Percentiles rank a stretch among this genome's conserved stretches.
phyloP scores from a whole-genome alignment of 2,113 vertebrate species.

The Stictonetta naevosa region DNA sequence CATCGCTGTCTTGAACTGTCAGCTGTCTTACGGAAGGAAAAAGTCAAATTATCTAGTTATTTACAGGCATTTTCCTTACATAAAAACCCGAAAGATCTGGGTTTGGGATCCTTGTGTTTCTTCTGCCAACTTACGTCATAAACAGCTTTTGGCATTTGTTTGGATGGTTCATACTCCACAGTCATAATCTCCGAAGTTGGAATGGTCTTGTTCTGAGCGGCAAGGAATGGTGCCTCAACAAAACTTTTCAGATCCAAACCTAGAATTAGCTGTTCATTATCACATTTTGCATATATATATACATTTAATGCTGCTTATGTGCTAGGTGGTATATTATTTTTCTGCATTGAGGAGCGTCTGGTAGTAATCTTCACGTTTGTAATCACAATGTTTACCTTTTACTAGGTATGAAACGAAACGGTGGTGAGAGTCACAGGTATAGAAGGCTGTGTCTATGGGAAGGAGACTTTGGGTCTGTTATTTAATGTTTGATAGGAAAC shows the following conservation, averaged over 20 bases:
- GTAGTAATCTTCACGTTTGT: background rate
- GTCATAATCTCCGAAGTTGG: rapidly evolving
- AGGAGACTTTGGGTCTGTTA: background rate
- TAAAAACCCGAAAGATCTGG: background rate
- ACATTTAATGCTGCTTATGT: background rate
- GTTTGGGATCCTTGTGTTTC: background rate
- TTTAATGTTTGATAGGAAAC: background rate
- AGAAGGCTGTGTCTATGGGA: background rate
- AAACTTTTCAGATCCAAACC: background rate
- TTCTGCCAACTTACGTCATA: background rate
- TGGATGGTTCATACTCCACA: background rate
- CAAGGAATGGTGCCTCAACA: background rate
- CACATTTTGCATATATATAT: background rate
- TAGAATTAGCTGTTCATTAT: background rate
- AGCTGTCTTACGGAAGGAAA: too few relatives aligned
- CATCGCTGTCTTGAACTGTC: rapidly evolving
- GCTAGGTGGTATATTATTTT: background rate
- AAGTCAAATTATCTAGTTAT: background rate
- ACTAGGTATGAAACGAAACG: background rate
- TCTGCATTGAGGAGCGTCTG: background rate
- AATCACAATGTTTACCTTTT: background rate
- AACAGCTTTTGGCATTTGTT: background rate
- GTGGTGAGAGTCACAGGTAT: rapidly evolving
- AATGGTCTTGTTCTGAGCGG: background rate
- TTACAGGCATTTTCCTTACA: background rate